Percentiles rank a stretch among this genome's conserved stretches.
These are phyloP conservation scores for Eupithecia subfuscata DNA, from an alignment of 2,888 invertebrate genomes.

Conservation along the genomic window DNA sequence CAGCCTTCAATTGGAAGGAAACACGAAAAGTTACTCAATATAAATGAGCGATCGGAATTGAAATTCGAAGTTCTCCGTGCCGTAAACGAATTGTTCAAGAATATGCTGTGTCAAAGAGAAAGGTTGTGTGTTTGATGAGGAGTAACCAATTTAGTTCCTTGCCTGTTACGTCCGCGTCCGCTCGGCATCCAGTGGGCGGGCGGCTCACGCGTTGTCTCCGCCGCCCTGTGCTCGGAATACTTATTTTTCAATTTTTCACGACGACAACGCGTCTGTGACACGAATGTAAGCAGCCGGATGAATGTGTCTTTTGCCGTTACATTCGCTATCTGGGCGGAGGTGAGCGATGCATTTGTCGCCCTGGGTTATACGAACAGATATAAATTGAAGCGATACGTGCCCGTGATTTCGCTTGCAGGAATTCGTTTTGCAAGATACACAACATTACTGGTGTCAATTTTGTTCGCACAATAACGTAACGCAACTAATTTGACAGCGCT, in stretches of 20 bases:
- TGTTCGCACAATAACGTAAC: not conserved
- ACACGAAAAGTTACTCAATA: not conserved
- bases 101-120: not conserved
- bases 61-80: not conserved
- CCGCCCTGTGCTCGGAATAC: slow-evolving; percentile 61
- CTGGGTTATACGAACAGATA: not conserved
- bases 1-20: not conserved
- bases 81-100: not conserved
- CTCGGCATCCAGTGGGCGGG: slow-evolving; percentile 45
- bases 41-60: not conserved
- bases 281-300: slow-evolving; percentile 50
- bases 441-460: not conserved
- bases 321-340: slow-evolving; percentile 5
- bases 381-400: not conserved
- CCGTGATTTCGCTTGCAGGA: not conserved
- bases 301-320: slow-evolving; percentile 44
- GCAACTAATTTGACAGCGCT: not conserved
- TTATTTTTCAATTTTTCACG: slow-evolving; percentile 71
- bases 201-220: slow-evolving; percentile 53
- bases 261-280: slow-evolving; percentile 47
- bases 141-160: not conserved
- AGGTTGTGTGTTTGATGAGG: not conserved
- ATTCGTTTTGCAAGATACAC: not conserved
- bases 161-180: not conserved
- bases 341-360: slow-evolving; percentile 5